These are phyloP conservation scores for Coracopsis vasa DNA, from an alignment of 2,113 vertebrate genomes.

Conservation along the genomic window DNA sequence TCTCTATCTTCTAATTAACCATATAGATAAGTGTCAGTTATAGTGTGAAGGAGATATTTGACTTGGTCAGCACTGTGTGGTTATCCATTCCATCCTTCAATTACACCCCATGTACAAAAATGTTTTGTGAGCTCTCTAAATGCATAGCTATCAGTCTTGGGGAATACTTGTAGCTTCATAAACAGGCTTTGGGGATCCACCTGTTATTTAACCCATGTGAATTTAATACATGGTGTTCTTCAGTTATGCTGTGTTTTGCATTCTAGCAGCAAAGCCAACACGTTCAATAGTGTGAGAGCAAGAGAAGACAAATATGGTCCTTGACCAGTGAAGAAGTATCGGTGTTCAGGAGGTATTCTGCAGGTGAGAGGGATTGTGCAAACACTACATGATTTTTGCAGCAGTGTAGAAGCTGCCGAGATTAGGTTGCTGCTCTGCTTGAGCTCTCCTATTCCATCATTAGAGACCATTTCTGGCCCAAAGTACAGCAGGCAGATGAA, in stretches of 20 bases:
- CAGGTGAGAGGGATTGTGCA: background rate
- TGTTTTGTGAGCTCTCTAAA: background rate
- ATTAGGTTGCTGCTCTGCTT: background rate
- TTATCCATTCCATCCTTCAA: background rate
- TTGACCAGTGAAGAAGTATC: background rate
- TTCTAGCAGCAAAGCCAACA: background rate
- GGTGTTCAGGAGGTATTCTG: background rate
- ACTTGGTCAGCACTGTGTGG: background rate
- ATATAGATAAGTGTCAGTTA: background rate
- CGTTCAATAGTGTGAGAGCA: rapidly evolving
- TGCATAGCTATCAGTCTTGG: background rate
- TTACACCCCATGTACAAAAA: background rate
- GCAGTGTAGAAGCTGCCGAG: background rate
- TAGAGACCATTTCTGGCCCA: background rate
- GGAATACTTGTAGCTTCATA: background rate
- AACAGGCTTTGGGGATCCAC: background rate
- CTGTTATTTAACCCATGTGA: background rate
- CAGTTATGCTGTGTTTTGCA: background rate
- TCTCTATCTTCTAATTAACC: background rate
- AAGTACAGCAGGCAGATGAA: background rate
- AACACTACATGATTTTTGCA: background rate
- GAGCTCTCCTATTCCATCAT: background rate
- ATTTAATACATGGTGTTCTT: background rate
- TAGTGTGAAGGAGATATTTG: background rate
- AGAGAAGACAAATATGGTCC: rapidly evolving